Evolutionary conservation across 2,113 vertebrate genomes (phyloP).

Genomic region (Melanerpes aurifrons): DNA sequence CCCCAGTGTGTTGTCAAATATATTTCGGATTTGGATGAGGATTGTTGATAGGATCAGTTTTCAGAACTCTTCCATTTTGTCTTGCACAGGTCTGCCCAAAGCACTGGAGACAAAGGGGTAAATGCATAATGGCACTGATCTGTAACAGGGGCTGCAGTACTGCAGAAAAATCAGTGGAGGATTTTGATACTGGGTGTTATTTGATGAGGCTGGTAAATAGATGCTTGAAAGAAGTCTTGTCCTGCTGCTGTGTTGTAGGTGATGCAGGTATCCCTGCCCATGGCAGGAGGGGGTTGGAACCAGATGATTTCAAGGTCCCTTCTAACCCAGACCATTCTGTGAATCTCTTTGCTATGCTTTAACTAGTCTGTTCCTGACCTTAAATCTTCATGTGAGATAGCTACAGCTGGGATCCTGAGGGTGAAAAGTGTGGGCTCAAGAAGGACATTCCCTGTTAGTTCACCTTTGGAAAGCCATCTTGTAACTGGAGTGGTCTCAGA

Average conservation of each 20-base stretch:
- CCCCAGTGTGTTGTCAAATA: not conserved
- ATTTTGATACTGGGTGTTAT: not conserved
- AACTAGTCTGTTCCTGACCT: not conserved
- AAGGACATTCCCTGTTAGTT: not conserved
- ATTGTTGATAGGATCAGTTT: not conserved
- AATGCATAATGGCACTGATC: not conserved
- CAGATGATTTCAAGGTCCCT: no score
- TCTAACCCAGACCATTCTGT: no score
- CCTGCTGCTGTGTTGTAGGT: no score
- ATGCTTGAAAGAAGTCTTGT: not conserved
- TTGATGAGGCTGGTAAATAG: not conserved
- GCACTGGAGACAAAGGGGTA: not conserved
- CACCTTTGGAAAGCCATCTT: fast-evolving
- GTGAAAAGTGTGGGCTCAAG: not conserved
- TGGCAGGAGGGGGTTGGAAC: no score
- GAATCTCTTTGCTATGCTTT: not conserved
- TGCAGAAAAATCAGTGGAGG: fast-evolving
- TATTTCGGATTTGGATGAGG: not conserved
- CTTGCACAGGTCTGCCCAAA: not conserved
- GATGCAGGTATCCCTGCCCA: no score
- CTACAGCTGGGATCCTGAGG: fast-evolving
- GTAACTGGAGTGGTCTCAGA: fast-evolving
- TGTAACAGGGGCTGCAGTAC: not conserved
- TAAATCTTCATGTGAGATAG: fast-evolving
- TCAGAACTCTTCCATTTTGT: not conserved